These are phyloP conservation scores for Crossocerus cetratus DNA, from an alignment of 2,888 invertebrate species.

Conservation along the genomic window DNA sequence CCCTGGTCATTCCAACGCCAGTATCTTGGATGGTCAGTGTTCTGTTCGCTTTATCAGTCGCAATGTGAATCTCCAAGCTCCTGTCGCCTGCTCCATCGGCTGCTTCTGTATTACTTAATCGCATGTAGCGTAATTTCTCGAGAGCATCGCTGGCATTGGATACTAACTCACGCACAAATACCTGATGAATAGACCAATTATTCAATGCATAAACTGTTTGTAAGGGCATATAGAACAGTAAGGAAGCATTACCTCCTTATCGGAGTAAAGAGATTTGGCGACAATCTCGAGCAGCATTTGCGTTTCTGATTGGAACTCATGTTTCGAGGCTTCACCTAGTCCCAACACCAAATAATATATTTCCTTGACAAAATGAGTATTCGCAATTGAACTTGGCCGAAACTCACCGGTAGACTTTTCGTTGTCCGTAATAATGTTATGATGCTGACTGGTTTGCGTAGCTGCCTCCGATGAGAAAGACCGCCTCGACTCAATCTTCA, in stretches of 20 bases:
- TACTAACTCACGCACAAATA: conserved; percentile 96
- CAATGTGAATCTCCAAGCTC: conserved; percentile 91
- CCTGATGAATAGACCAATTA: conserved; percentile 78
- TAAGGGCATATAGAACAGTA: neutral
- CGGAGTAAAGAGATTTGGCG: conserved; percentile 97
- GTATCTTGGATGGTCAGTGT: conserved; percentile 94
- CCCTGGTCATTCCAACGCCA: conserved; percentile 96
- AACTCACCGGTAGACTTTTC: conserved; percentile 80
- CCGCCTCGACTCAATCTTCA: conserved; percentile 42
- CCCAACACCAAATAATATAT: conserved; percentile 19
- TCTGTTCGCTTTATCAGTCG: conserved; percentile 91
- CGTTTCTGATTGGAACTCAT: conserved; percentile 98
- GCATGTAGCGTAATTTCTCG: conserved; percentile 93
- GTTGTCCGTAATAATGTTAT: conserved; percentile 81
- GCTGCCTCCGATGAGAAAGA: conserved; percentile 70
- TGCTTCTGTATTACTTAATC: conserved; percentile 78
- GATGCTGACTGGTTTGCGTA: conserved; percentile 74
- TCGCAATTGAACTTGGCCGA: neutral
- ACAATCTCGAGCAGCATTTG: conserved; percentile 97
- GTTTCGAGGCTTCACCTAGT: conserved; percentile 82
- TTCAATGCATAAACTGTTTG: neutral
- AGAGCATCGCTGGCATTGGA: conserved; percentile 98
- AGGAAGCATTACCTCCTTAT: conserved; percentile 87
- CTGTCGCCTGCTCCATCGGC: conserved; percentile 81
- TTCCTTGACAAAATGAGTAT: neutral